Conservation (phyloP, 2,888 invertebrate genomes). For the Caenorhabditis sp. region DNA sequence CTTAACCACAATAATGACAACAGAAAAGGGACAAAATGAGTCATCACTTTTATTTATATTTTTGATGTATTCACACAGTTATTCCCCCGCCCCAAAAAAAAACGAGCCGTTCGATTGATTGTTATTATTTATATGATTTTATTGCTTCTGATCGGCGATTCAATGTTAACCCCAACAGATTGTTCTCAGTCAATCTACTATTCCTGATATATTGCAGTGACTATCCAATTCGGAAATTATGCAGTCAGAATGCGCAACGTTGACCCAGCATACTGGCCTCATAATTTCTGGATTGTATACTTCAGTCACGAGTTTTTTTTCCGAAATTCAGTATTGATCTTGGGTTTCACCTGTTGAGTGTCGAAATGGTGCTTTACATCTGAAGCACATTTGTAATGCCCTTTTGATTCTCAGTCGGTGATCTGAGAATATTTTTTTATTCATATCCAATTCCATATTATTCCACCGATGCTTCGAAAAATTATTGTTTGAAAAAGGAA, state of each 20-base stretch:
- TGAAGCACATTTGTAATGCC: neutral
- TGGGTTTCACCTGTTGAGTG: neutral
- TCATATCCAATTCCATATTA: no score
- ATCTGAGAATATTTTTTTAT: neutral
- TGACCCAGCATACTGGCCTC: conserved; percentile 35
- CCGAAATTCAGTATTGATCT: neutral
- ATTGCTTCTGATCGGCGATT: neutral
- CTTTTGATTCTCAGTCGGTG: conserved; percentile 2
- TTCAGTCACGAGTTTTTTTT: neutral
- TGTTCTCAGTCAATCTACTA: neutral
- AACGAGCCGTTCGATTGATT: neutral
- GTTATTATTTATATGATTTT: neutral
- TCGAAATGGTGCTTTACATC: neutral
- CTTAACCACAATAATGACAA: neutral
- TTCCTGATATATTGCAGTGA: no score
- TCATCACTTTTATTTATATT: neutral
- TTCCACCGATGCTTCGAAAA: no score
- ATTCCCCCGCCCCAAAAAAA: conserved; percentile 4
- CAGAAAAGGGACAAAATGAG: conserved; percentile 4
- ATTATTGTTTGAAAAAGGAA: no score
- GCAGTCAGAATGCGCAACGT: conserved; percentile 27
- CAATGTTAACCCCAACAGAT: neutral
- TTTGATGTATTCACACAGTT: neutral
- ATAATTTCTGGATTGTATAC: conserved; percentile 26
- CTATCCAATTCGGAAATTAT: conserved; percentile 16